A percentile compares a stretch with the other conserved stretches of the same genome.
phyloP scores from a whole-genome alignment of 2,797 vertebrate genomes.

The Chanos chanos region DNA sequence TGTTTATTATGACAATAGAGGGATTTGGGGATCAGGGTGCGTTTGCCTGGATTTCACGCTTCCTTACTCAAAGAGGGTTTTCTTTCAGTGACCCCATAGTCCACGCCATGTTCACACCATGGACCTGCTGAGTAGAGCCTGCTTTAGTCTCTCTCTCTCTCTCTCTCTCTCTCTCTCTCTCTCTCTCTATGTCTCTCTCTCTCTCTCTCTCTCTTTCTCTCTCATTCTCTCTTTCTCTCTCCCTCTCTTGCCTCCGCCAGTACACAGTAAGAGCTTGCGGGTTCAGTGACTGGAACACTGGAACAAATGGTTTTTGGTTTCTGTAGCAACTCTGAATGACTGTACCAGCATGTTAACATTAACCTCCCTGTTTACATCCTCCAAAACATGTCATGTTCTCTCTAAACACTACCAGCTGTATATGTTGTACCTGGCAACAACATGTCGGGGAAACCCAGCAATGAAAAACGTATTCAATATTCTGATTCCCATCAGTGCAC shows the following conservation, averaged over 20 bases:
- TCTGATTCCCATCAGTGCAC: too few relatives aligned
- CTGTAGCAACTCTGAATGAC: constrained; percentile 43
- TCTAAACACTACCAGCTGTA: constrained; percentile 27
- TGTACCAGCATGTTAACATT: constrained; percentile 33
- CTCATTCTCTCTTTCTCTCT: neutral
- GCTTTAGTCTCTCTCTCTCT: neutral
- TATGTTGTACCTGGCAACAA: neutral
- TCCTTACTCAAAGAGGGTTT: constrained; percentile 51
- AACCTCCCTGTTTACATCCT: constrained; percentile 18
- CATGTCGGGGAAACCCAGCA: neutral
- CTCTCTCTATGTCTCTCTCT: constrained; percentile 3
- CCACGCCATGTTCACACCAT: constrained; percentile 39
- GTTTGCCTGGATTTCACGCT: constrained; percentile 63
- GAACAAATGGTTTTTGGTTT: constrained; percentile 13
- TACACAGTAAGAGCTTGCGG: too few relatives aligned
- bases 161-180: neutral
- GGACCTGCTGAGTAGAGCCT: constrained; percentile 16
- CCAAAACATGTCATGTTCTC: constrained; percentile 9
- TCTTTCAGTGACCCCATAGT: constrained; percentile 45
- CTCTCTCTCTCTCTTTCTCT: neutral
- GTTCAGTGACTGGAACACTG: neutral
- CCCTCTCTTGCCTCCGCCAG: too few relatives aligned
- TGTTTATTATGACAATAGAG: constrained; percentile 64
- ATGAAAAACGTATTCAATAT: neutral
- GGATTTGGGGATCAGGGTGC: constrained; percentile 57